A percentile compares a stretch with the other conserved stretches of the same genome.
phyloP scores from a whole-genome alignment of 2,113 vertebrate genomes.

The Ameiurus melas region DNA sequence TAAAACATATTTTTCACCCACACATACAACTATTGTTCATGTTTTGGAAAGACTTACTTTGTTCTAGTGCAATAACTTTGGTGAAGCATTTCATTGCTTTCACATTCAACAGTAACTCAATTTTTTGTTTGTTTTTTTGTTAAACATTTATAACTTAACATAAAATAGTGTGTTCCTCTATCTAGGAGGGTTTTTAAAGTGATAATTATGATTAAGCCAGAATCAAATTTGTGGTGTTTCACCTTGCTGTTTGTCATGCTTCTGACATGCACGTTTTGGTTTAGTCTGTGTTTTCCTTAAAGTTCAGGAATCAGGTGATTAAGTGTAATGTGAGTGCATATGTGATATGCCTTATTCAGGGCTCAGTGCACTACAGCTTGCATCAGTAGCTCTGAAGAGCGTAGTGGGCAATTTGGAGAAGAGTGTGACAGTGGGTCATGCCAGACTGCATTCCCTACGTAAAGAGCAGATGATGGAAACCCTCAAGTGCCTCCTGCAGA shows the following conservation, averaged over 20 bases:
- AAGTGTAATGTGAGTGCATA: fast-evolving
- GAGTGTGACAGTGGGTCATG: not conserved
- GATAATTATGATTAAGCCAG: not conserved
- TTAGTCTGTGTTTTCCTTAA: not conserved
- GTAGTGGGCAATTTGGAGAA: conserved; percentile 58
- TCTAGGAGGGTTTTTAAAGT: not conserved
- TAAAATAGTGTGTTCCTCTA: not conserved
- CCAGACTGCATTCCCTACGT: conserved; percentile 63
- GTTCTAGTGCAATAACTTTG: no score
- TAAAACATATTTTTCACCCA: not conserved
- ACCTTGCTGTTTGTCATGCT: not conserved
- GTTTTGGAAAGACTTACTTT: not conserved
- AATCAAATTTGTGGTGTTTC: not conserved
- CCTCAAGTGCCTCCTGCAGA: conserved; percentile 78
- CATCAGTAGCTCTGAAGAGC: conserved; percentile 70
- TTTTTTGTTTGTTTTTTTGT: no score
- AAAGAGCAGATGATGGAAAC: conserved; percentile 77
- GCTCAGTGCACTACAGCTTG: conserved; percentile 75
- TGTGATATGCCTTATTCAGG: conserved; percentile 59
- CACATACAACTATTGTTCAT: not conserved
- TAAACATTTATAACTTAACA: not conserved
- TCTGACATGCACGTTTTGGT: not conserved
- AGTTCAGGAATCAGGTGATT: not conserved
- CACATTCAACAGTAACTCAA: no score
- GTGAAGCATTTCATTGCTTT: no score